phyloP scores from a whole-genome alignment of 2,797 vertebrate genomes.

The Apogon talboti region DNA sequence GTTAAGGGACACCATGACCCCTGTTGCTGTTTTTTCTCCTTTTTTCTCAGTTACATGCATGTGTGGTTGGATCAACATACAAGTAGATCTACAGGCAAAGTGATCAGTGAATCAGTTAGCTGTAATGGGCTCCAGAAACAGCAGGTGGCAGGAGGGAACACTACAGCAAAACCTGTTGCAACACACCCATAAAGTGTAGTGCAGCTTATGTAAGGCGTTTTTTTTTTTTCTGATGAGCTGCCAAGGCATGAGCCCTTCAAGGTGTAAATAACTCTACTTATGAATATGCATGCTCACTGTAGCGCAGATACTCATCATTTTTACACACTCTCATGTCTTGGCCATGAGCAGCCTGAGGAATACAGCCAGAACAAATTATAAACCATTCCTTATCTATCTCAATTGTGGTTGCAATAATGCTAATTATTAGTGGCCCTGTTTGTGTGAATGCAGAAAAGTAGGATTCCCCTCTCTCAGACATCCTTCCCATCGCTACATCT shows the following conservation, averaged over 20 bases:
- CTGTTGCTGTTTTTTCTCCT: not conserved
- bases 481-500: not conserved
- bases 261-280: constrained; percentile 47
- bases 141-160: constrained; percentile 69
- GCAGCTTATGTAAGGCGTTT: constrained; percentile 45
- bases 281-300: constrained; percentile 40
- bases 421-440: constrained; percentile 3
- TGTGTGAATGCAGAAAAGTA: not conserved
- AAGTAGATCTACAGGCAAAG: constrained; percentile 23
- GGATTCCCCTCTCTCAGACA: not conserved
- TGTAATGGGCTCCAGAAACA: constrained; percentile 50
- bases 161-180: constrained; percentile 64
- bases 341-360: constrained; percentile 3
- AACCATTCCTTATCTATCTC: constrained; percentile 4
- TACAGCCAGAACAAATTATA: not conserved
- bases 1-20: constrained; percentile 10
- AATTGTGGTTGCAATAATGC: not conserved
- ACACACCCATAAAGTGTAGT: constrained; percentile 32
- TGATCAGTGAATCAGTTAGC: constrained; percentile 12
- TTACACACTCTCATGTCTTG: constrained; percentile 21
- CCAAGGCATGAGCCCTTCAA: constrained; percentile 32
- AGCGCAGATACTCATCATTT: constrained; percentile 26
- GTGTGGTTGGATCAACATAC: constrained; percentile 21
- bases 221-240: constrained; percentile 33
- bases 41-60: constrained; percentile 13